Conservation (phyloP, 2,888 invertebrate genomes). For the Pristionchus maxplancki region DNA sequence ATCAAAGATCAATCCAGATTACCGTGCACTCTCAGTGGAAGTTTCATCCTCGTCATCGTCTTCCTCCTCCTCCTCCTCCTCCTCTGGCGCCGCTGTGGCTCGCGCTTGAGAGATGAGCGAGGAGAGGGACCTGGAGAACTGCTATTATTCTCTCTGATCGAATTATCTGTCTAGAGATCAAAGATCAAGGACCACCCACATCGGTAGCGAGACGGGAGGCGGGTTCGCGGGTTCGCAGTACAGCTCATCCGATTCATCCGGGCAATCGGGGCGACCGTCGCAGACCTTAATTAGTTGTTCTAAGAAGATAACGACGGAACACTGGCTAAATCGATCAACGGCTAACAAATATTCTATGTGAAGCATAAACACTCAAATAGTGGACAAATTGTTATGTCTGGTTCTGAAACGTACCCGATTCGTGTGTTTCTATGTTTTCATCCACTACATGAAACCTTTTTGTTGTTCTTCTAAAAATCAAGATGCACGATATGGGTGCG, state of each 20-base stretch:
- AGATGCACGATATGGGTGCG: too few species aligned
- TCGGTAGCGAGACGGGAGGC: constrained; percentile 1
- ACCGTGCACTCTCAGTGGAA: background rate
- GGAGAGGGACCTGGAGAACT: background rate
- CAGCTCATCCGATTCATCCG: constrained; percentile 74
- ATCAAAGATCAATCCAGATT: constrained; percentile 39
- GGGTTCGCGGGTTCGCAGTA: constrained; percentile 64
- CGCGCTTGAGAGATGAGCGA: background rate
- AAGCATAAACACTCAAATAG: background rate
- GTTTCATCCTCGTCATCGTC: constrained; percentile 33
- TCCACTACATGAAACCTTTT: too few species aligned
- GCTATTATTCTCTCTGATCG: too few species aligned
- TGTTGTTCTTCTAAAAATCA: too few species aligned
- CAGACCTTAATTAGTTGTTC: constrained; percentile 64
- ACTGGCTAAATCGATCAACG: too few species aligned
- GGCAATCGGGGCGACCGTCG: constrained; percentile 72
- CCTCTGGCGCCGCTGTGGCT: background rate
- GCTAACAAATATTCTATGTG: too few species aligned
- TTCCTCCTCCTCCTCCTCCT: constrained; percentile 19
- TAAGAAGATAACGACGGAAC: too few species aligned
- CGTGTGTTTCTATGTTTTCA: too few species aligned
- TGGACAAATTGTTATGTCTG: too few species aligned
- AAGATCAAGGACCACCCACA: constrained; percentile 34
- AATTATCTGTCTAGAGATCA: background rate
- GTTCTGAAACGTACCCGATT: too few species aligned